Base-by-base conservation (phyloP, 2,113 vertebrate species). In the Phalacrocorax aristotelis region DNA sequence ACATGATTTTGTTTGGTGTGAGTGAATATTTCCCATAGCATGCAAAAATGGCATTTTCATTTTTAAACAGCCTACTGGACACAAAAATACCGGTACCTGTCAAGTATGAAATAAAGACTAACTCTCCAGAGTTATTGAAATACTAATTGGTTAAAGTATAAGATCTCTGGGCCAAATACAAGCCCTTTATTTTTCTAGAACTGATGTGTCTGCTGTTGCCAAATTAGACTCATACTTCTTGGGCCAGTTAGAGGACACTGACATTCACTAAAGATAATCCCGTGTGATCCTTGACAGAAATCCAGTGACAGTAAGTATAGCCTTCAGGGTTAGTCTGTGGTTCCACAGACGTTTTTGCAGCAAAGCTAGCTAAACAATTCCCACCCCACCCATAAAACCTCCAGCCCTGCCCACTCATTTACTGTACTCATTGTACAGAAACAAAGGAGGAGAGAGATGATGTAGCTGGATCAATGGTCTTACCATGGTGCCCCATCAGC, bases 301-400 rank as follows among this genome's bases (percentile, higher is more conserved):
- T 60, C 29, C 52, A 76, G 65, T 55, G 91, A 15, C 57, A 96
- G 40, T 48, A 82, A 92, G 71, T 68, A 36, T 13, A 89, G 58
- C 72, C 80, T 70, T 97, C 76, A 48, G 83, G 83, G 80, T 93
- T 78, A 81, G 34, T 70, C 60, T 84, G 64, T 75, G 65, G 26
- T 84, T 93, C 69, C n/a, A 16, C 60, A 71, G 38, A 26, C 38
- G 38, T 36, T 64, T 61, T 34, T 52, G 15, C 2, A 86, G 75
- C 78, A 74, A 46, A 74, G 14, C 30, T 65, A 18, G 23, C 17
- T 48, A 13, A 84, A 60, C 60, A 58, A n/a, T 93, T 95, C 76
- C 42, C 81, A 21, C 51, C 57, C 32, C 60, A 89, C 72, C 72
- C 81, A 10, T 70, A n/a, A 92, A 90, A 44, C 27, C 38, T 95